Evolutionary conservation across 2,888 invertebrate species (phyloP).

Genomic region (Abrostola tripartita): DNA sequence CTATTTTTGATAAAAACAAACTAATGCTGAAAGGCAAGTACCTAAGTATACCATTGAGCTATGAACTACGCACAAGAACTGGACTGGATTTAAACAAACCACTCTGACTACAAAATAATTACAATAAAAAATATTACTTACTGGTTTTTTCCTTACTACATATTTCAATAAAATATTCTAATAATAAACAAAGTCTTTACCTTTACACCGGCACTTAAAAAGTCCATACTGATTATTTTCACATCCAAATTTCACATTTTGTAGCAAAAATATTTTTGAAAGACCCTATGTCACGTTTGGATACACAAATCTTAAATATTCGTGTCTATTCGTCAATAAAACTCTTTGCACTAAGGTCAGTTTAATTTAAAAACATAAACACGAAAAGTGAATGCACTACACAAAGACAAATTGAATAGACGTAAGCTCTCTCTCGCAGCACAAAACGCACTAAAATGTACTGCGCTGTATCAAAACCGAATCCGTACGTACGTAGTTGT

Average conservation of each 20-base stretch:
- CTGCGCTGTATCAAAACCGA: slow-evolving; percentile 44
- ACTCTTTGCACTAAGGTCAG: slow-evolving; percentile 10
- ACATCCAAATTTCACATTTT: slow-evolving; percentile 48
- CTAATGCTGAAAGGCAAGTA: no score
- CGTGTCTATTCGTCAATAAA: slow-evolving; percentile 11
- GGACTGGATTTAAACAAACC: no score
- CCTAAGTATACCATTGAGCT: no score
- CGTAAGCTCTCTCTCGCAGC: slow-evolving; percentile 55
- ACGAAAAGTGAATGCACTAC: slow-evolving; percentile 44
- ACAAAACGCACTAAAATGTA: slow-evolving; percentile 60
- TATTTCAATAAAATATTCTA: not conserved
- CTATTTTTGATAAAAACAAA: no score
- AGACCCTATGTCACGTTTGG: slow-evolving; percentile 13
- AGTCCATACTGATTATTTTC: slow-evolving; percentile 3
- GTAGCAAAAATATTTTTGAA: slow-evolving; percentile 5
- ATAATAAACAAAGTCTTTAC: slow-evolving; percentile 17
- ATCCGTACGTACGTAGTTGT: slow-evolving; percentile 32
- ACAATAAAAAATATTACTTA: not conserved
- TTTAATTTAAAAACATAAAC: slow-evolving; percentile 41
- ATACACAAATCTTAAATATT: slow-evolving; percentile 14
- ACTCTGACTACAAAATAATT: not conserved
- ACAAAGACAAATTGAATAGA: slow-evolving; percentile 44
- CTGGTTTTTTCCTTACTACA: not conserved
- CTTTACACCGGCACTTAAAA: slow-evolving; percentile 14
- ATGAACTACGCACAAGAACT: no score